Evolutionary conservation across 2,797 vertebrate genomes (phyloP), one percentile per base, ranked within the genome.

Genomic region (Acanthiza pusilla): DNA sequence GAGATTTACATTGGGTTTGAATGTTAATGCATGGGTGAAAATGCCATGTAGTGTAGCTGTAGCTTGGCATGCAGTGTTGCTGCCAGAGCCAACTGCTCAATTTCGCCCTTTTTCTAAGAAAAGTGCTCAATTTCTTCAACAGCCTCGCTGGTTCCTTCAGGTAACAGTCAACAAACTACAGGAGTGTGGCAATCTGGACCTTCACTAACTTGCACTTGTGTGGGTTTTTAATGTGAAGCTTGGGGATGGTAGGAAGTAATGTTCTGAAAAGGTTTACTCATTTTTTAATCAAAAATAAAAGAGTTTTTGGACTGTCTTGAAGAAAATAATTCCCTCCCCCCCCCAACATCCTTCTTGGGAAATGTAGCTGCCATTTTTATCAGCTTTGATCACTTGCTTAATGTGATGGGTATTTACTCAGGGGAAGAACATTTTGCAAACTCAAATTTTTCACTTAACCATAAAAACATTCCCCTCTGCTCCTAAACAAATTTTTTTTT

Each of bases 1-100:
- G 6, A 92, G 87, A 89, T 88, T 94, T 94, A 71, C 58, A 3
- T 68, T 67, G 83, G 4, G 43, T 94, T 96, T 91, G 72, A 72
- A 75, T 81, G 36, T 91, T 63, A 85, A 81, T 47, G 30, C 61
- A 23, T 27, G 60, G 36, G 21, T 3, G 29, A 72, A 86, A 89
- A 66, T 47, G 53, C 66, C 2, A 1, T 77, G 71, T 54, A 36
- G 32, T 2, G 2, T 38, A 60, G 50, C 83, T 78, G 5, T 60
- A 55, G 40, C 61, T 83, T 90, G 80, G 43, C 36, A 29, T 63
- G n/a, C 87, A 11, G 22, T 74, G 88, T 47, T 84, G 53, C 85
- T 91, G 11, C 0, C 30, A 34, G 65, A 75, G 32, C 62, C 50
- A 68, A 25, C 26, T 34, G 42, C 60, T 86, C 32, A 63, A 11